These are phyloP conservation scores for Tolmerus cingulatus DNA, from an alignment of 2,888 invertebrate genomes.

Conservation along the genomic window DNA sequence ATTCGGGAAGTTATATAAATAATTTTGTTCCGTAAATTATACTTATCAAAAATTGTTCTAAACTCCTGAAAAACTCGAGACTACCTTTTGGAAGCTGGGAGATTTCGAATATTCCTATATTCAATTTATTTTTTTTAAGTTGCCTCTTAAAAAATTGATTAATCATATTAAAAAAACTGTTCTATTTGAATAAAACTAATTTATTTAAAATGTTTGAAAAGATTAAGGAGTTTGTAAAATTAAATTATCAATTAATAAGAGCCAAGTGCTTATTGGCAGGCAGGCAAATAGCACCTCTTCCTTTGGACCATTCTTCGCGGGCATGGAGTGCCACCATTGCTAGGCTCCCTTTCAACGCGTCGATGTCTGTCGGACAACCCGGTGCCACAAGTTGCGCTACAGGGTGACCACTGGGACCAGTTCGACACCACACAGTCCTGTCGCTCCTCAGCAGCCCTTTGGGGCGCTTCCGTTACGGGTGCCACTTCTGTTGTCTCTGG, in stretches of 20 bases:
- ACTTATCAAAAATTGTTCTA: too few species aligned
- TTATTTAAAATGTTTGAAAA: neutral
- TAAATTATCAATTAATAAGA: neutral
- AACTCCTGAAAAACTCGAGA: too few species aligned
- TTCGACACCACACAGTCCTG: conserved; percentile 76
- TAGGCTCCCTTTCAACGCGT: conserved; percentile 56
- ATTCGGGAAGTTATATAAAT: too few species aligned
- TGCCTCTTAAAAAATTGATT: too few species aligned
- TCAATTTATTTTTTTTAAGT: too few species aligned
- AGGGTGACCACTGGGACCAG: conserved; percentile 86
- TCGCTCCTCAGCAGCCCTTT: conserved; percentile 50
- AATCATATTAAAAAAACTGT: neutral
- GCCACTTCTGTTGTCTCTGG: neutral
- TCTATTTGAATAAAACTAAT: neutral
- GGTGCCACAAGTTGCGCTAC: conserved; percentile 80
- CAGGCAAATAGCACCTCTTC: conserved; percentile 58
- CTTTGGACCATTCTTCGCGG: conserved; percentile 58
- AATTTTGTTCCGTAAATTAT: too few species aligned
- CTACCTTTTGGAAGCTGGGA: too few species aligned
- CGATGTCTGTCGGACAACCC: conserved; percentile 72
- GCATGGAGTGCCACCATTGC: conserved; percentile 58
- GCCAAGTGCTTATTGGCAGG: conserved; percentile 50
- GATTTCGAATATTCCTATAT: too few species aligned
- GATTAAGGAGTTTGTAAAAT: neutral
- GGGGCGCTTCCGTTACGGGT: neutral